Evolutionary conservation across 2,888 invertebrate species (phyloP).

Genomic region (Drosophila niveifrons): DNA sequence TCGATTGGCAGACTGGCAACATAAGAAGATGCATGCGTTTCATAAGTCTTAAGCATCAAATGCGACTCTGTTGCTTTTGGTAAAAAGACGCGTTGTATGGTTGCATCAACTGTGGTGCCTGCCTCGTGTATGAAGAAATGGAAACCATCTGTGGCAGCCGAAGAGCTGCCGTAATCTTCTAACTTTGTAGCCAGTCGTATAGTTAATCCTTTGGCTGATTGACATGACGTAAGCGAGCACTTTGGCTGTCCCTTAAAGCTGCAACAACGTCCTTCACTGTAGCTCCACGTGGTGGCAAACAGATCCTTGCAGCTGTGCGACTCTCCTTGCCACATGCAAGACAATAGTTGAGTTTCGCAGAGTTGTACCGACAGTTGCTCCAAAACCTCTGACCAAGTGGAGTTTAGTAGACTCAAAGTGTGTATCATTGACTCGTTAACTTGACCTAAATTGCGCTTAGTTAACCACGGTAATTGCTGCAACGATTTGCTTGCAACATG

Average conservation of each 20-base stretch:
- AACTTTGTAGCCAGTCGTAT: slow-evolving; percentile 86
- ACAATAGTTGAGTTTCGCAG: slow-evolving; percentile 86
- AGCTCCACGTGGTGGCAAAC: slow-evolving; percentile 86
- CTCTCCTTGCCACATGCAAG: slow-evolving; percentile 88
- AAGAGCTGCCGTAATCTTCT: slow-evolving; percentile 87
- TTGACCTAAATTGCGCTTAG: background rate
- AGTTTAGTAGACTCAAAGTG: slow-evolving; percentile 2
- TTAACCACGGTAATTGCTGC: slow-evolving; percentile 61
- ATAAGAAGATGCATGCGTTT: slow-evolving; percentile 87
- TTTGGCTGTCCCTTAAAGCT: slow-evolving; percentile 88
- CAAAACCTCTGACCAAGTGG: slow-evolving; percentile 54
- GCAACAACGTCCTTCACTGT: slow-evolving; percentile 87
- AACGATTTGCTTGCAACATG: slow-evolving; percentile 71
- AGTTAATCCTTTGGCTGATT: slow-evolving; percentile 87
- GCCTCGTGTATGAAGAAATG: slow-evolving; percentile 88
- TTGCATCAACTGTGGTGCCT: slow-evolving; percentile 87
- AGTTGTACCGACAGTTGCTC: slow-evolving; percentile 86
- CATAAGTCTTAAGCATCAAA: slow-evolving; percentile 87
- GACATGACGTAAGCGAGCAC: slow-evolving; percentile 85
- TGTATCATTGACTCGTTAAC: background rate
- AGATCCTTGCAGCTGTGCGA: slow-evolving; percentile 86
- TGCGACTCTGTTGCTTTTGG: slow-evolving; percentile 86
- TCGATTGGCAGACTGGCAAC: slow-evolving; percentile 85
- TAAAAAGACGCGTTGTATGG: slow-evolving; percentile 87
- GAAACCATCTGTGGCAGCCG: slow-evolving; percentile 87